Conservation (phyloP, 2,797 vertebrate genomes). For the Allobates femoralis region DNA sequence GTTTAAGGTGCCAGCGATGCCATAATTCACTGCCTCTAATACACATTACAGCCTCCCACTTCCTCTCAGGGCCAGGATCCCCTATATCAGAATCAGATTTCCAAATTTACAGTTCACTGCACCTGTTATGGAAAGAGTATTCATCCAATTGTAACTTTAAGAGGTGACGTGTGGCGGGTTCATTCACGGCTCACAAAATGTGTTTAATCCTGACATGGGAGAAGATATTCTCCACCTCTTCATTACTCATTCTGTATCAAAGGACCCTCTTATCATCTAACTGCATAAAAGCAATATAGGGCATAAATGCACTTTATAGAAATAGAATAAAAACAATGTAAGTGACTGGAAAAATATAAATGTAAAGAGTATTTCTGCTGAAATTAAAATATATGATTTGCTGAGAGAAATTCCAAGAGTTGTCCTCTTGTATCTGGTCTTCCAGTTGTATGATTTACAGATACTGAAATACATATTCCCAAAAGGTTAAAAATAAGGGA, state of each 20-base stretch:
- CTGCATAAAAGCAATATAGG: background rate
- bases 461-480: background rate
- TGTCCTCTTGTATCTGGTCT: background rate
- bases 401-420: background rate
- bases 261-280: slow-evolving; percentile 5
- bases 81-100: slow-evolving; percentile 54
- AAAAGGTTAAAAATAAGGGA: too few relatives aligned
- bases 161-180: slow-evolving; percentile 33
- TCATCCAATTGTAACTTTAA: slow-evolving; percentile 25
- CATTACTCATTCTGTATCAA: slow-evolving; percentile 5
- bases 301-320: background rate
- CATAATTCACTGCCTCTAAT: slow-evolving; percentile 52
- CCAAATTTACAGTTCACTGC: slow-evolving; percentile 36
- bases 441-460: background rate
- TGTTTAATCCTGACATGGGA: slow-evolving; percentile 38
- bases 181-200: slow-evolving; percentile 8
- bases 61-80: slow-evolving; percentile 22
- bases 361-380: background rate
- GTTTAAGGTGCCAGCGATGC: slow-evolving; percentile 44
- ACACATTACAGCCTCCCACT: slow-evolving; percentile 31
- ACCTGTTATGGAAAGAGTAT: slow-evolving; percentile 58
- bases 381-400: background rate
- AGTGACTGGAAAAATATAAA: background rate
- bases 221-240: slow-evolving; percentile 8
- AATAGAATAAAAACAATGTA: background rate